These are phyloP conservation scores for Capromys pilorides DNA, from an alignment of 2,797 vertebrate species.

Conservation along the genomic window DNA sequence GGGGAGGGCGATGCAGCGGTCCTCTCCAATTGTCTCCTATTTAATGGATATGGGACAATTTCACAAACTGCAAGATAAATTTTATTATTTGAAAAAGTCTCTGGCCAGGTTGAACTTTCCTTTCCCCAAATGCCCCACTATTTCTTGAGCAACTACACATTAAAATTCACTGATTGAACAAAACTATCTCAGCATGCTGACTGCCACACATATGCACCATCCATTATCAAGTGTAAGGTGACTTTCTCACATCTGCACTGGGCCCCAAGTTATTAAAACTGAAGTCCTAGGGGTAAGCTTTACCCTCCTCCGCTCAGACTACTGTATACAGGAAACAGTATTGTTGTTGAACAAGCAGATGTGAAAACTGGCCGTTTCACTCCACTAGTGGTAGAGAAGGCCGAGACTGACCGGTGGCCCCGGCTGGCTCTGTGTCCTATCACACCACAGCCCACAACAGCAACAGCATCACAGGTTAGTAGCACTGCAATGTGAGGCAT, in stretches of 20 bases:
- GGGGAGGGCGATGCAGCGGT: too few species aligned
- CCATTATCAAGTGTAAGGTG: background rate
- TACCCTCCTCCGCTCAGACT: background rate
- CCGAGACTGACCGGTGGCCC: background rate
- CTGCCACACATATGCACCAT: background rate
- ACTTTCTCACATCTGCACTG: background rate
- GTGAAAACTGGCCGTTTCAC: background rate
- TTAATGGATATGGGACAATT: background rate
- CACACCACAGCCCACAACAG: background rate
- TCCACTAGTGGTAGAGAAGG: background rate
- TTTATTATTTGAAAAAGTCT: conserved; percentile 21
- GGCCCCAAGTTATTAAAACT: background rate
- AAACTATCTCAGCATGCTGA: background rate
- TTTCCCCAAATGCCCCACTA: background rate
- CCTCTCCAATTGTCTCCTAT: background rate
- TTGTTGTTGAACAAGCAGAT: background rate
- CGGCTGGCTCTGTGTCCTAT: background rate
- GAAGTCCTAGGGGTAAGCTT: background rate
- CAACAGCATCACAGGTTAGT: background rate
- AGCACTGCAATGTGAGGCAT: background rate
- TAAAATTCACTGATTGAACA: background rate
- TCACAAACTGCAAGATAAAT: background rate
- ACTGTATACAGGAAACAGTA: background rate
- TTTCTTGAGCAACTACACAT: conserved; percentile 40
- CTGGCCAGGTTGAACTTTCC: background rate